A percentile compares a stretch with the other conserved stretches of the same genome.
Evolutionary conservation across 2,113 vertebrate species (phyloP).

Genomic region (Phoxinus phoxinus): DNA sequence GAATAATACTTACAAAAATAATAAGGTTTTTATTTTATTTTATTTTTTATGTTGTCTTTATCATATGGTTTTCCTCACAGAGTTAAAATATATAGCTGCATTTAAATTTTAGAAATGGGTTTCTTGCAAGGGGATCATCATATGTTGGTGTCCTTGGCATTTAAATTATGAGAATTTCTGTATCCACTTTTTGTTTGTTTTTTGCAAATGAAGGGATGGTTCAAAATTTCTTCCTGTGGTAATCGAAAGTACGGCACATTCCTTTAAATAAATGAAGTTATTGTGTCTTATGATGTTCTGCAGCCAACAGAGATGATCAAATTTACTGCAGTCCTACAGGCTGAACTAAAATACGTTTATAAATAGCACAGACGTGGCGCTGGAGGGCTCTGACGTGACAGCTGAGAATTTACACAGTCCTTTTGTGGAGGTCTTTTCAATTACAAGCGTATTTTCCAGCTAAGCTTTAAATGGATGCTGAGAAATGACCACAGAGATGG

Average conservation of each 20-base stretch:
- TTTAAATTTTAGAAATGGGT: not conserved
- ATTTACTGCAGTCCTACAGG: not conserved
- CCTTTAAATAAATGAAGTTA: not conserved
- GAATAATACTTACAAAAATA: no score
- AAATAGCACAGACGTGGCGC: slow-evolving; percentile 33
- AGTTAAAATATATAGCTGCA: not conserved
- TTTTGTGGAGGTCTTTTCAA: slow-evolving; percentile 29
- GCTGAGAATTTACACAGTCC: not conserved
- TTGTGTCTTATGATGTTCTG: not conserved
- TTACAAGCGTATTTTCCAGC: not conserved
- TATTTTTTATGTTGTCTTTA: no score
- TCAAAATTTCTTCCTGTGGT: not conserved
- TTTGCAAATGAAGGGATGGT: not conserved
- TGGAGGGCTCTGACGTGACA: not conserved
- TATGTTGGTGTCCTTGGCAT: not conserved
- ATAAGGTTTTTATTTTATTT: no score
- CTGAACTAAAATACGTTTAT: slow-evolving; percentile 4
- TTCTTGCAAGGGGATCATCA: not conserved
- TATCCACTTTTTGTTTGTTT: not conserved
- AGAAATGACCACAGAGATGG: not conserved
- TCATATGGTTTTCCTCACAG: not conserved
- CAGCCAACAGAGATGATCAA: slow-evolving; percentile 2
- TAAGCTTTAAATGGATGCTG: not conserved
- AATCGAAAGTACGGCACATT: not conserved
- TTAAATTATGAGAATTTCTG: not conserved